phyloP scores from a whole-genome alignment of 2,888 invertebrate species.

The Leptogaster cylindrica region DNA sequence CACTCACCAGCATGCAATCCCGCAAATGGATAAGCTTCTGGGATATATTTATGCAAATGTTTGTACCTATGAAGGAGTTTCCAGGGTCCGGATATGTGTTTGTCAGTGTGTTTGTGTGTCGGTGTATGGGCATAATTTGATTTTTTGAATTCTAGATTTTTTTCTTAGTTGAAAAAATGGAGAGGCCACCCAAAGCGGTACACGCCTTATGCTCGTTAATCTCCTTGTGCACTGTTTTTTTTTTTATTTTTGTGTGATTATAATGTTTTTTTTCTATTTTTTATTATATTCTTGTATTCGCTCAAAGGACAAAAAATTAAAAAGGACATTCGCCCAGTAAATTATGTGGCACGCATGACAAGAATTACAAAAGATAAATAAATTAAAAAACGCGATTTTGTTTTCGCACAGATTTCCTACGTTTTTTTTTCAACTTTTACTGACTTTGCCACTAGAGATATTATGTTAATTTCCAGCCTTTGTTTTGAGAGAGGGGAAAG shows the following conservation, averaged over 20 bases:
- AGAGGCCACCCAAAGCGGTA: slow-evolving; percentile 12
- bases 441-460: slow-evolving; percentile 35
- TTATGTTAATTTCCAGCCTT: slow-evolving; percentile 39
- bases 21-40: neutral
- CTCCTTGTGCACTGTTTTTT: neutral
- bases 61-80: neutral
- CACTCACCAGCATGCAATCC: slow-evolving; percentile 14
- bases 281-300: slow-evolving; percentile 34
- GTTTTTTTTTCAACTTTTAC: neutral
- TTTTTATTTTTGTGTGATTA: neutral
- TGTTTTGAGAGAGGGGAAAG: slow-evolving; percentile 12
- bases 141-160: slow-evolving; percentile 9
- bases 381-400: slow-evolving; percentile 44
- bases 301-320: slow-evolving; percentile 39
- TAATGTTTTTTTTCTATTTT: no score
- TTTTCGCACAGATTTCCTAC: neutral
- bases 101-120: neutral
- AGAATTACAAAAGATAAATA: slow-evolving; percentile 47
- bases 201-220: slow-evolving; percentile 42
- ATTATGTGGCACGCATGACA: slow-evolving; percentile 47
- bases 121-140: neutral
- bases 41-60: slow-evolving; percentile 30
- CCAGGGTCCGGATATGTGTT: neutral
- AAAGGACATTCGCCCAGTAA: slow-evolving; percentile 46
- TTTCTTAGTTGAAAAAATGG: slow-evolving; percentile 10